Percentiles rank a stretch among this genome's conserved stretches.
Conservation (phyloP, 2,888 invertebrate species). For the Andrena flavipes region DNA sequence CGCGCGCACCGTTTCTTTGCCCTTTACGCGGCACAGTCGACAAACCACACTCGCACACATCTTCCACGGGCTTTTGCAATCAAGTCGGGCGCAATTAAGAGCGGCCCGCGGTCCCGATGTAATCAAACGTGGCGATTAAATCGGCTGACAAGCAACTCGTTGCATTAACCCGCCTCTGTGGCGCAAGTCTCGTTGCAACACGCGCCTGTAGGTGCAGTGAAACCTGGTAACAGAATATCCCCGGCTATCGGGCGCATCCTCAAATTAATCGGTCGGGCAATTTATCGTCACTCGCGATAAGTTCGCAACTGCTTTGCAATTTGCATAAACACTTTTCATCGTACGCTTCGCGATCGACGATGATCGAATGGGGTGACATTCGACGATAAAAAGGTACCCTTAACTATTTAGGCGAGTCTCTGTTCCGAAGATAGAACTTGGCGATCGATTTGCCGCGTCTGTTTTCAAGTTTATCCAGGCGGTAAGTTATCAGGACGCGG, state of each 20-base stretch:
- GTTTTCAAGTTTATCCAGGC: not conserved
- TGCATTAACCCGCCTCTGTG: constrained; percentile 39
- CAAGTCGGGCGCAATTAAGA: constrained; percentile 45
- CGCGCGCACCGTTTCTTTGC: no score
- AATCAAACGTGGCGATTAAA: constrained; percentile 54
- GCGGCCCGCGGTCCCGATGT: constrained; percentile 41
- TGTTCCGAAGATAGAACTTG: not conserved
- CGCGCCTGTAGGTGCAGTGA: constrained; percentile 9
- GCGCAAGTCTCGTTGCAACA: constrained; percentile 38
- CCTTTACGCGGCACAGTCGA: not conserved
- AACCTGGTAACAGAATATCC: constrained; percentile 39
- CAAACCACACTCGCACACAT: constrained; percentile 6
- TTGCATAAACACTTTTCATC: not conserved
- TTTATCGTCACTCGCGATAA: not conserved
- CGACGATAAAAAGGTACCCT: not conserved
- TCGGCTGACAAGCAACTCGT: constrained; percentile 30
- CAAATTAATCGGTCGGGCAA: not conserved
- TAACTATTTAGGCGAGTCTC: constrained; percentile 7
- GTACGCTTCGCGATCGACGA: not conserved
- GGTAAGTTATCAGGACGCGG: constrained; percentile 3
- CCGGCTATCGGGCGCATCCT: constrained; percentile 16
- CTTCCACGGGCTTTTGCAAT: constrained; percentile 24
- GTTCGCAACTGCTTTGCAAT: not conserved
- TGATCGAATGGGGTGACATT: no score
- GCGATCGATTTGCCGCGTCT: not conserved